A percentile compares a stretch with the other conserved stretches of the same genome.
phyloP scores from a whole-genome alignment of 2,888 invertebrate genomes.

The Yponomeuta malinellus region DNA sequence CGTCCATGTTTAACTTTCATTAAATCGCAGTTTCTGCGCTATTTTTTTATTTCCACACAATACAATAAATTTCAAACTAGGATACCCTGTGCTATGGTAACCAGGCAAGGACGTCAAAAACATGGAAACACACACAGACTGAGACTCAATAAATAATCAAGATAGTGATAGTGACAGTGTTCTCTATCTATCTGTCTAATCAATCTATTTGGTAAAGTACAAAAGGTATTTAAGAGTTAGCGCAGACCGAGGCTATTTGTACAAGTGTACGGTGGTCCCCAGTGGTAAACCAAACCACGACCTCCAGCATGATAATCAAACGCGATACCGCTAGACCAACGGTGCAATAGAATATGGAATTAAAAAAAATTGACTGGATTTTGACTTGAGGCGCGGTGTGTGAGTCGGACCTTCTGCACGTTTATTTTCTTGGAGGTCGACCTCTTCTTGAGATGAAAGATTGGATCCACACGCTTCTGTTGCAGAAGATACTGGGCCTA shows the following conservation, averaged over 20 bases:
- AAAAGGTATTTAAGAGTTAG: no score
- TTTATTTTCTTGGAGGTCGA: not conserved
- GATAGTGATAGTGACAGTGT: no score
- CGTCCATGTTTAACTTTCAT: no score
- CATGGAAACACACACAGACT: not conserved
- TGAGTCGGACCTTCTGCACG: not conserved
- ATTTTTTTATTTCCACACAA: not conserved
- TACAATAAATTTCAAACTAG: not conserved
- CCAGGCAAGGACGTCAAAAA: no score
- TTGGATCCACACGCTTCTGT: constrained; percentile 4
- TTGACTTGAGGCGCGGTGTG: not conserved
- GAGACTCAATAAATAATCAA: not conserved
- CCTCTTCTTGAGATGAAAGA: constrained; percentile 2
- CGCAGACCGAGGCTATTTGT: not conserved
- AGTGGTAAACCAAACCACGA: no score
- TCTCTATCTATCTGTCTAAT: no score
- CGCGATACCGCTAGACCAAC: no score
- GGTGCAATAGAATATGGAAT: no score
- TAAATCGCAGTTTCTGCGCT: not conserved
- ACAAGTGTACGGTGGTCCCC: no score
- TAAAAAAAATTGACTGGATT: no score
- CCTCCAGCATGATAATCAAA: no score
- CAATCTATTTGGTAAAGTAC: no score
- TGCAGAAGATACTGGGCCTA: not conserved
- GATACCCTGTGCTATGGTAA: not conserved